phyloP scores from a whole-genome alignment of 2,113 vertebrate species.

The Pogonocichla stellata region DNA sequence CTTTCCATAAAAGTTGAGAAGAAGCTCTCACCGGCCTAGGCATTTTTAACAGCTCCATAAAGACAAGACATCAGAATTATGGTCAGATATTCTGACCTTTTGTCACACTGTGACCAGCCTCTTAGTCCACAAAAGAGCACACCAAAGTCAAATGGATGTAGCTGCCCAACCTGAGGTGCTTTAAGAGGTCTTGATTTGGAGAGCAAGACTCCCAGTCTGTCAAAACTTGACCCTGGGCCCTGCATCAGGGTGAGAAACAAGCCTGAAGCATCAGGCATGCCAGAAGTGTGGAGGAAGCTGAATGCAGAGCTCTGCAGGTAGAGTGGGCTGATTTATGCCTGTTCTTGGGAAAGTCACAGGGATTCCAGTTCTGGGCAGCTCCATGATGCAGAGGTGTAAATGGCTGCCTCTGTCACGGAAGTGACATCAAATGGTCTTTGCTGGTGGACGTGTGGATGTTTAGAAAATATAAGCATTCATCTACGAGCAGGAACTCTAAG shows the following conservation, averaged over 20 bases:
- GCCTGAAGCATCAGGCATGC: neutral
- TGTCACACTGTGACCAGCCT: neutral
- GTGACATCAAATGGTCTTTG: neutral
- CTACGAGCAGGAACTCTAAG: neutral
- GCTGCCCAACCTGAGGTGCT: neutral
- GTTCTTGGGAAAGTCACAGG: neutral
- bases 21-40: neutral
- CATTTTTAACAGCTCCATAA: neutral
- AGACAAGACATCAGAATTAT: neutral
- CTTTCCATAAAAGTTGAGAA: neutral
- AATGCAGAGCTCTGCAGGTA: neutral
- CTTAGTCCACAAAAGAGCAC: neutral
- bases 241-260: neutral
- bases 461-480: neutral
- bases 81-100: neutral
- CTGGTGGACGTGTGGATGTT: neutral
- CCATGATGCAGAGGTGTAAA: neutral
- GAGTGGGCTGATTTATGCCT: rapidly evolving
- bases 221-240: neutral
- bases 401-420: neutral
- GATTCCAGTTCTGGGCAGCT: neutral
- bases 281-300: neutral
- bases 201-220: neutral
- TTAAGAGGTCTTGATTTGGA: neutral
- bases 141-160: neutral